phyloP scores from a whole-genome alignment of 2,888 invertebrate species.

The Meta bourneti region DNA sequence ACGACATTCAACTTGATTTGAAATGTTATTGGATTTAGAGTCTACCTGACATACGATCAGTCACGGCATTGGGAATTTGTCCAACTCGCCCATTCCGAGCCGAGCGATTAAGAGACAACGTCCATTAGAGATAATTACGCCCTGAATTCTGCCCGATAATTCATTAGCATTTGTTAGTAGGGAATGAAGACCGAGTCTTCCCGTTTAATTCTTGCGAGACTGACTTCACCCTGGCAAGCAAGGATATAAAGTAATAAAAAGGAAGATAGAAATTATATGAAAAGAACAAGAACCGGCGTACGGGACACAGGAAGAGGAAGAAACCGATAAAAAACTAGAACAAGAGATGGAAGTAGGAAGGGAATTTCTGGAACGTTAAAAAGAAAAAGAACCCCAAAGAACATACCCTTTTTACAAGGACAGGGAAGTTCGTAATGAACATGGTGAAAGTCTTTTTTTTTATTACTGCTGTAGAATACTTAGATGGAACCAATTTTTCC shows the following conservation, averaged over 20 bases:
- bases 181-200: constrained; percentile 34
- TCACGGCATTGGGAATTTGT: constrained; percentile 48
- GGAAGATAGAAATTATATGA: neutral
- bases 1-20: constrained; percentile 25
- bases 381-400: constrained; percentile 9
- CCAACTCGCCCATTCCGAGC: constrained; percentile 45
- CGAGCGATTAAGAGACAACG: constrained; percentile 51
- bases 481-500: neutral
- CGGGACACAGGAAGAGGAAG: neutral
- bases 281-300: constrained; percentile 16
- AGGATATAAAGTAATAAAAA: neutral
- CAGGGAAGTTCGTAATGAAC: constrained; percentile 25
- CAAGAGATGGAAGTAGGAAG: constrained; percentile 1
- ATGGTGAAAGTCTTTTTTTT: neutral
- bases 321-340: constrained; percentile 45
- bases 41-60: constrained; percentile 49
- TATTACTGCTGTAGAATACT: neutral
- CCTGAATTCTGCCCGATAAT: constrained; percentile 54
- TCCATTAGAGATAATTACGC: constrained; percentile 67
- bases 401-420: neutral
- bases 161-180: constrained; percentile 64
- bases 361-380: neutral
- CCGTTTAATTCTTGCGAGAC: constrained; percentile 33
- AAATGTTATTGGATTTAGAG: constrained; percentile 68
- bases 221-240: neutral